These are phyloP conservation scores for Phthorimaea operculella DNA, from an alignment of 1,140 invertebrate species.

Conservation along the genomic window DNA sequence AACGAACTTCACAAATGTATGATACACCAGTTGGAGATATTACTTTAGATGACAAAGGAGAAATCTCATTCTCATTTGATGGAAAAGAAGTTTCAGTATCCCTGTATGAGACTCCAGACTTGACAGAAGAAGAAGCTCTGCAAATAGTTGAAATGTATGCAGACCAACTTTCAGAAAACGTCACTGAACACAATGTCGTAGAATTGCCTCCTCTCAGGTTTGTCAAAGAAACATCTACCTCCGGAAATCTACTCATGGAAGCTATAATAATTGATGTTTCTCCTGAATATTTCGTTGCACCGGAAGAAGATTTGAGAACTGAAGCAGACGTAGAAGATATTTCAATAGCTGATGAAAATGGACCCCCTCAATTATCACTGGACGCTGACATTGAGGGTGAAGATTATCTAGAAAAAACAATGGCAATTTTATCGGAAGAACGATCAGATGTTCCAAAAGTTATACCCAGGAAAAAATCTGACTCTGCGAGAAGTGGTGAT, in stretches of 20 bases:
- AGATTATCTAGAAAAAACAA: slow-evolving; percentile 56
- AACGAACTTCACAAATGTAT: slow-evolving; percentile 87
- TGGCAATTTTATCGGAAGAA: slow-evolving; percentile 47
- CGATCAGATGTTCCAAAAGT: slow-evolving; percentile 52
- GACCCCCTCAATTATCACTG: slow-evolving; percentile 50
- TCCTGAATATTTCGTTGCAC: slow-evolving; percentile 80
- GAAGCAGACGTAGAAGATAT: slow-evolving; percentile 89
- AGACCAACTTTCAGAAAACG: slow-evolving; percentile 89
- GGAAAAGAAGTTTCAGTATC: slow-evolving; percentile 92
- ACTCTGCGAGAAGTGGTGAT: slow-evolving; percentile 68
- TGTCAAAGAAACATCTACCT: slow-evolving; percentile 87
- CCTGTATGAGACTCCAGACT: slow-evolving; percentile 89
- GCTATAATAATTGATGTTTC: slow-evolving; percentile 92
- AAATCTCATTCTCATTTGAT: slow-evolving; percentile 90
- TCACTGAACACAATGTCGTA: slow-evolving; percentile 87
- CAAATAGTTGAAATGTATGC: slow-evolving; percentile 95
- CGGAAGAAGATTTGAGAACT: slow-evolving; percentile 83
- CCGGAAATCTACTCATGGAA: slow-evolving; percentile 88
- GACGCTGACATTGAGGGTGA: slow-evolving; percentile 46
- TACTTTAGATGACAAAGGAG: slow-evolving; percentile 82
- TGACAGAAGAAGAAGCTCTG: slow-evolving; percentile 90
- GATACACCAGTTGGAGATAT: slow-evolving; percentile 82
- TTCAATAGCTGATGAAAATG: slow-evolving; percentile 77
- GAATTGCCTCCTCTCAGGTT: slow-evolving; percentile 90
- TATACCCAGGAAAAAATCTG: slow-evolving; percentile 63